A percentile compares a stretch with the other conserved stretches of the same genome.
Evolutionary conservation across 2,888 invertebrate species (phyloP).

Genomic region (Leptinotarsa tumamoca): DNA sequence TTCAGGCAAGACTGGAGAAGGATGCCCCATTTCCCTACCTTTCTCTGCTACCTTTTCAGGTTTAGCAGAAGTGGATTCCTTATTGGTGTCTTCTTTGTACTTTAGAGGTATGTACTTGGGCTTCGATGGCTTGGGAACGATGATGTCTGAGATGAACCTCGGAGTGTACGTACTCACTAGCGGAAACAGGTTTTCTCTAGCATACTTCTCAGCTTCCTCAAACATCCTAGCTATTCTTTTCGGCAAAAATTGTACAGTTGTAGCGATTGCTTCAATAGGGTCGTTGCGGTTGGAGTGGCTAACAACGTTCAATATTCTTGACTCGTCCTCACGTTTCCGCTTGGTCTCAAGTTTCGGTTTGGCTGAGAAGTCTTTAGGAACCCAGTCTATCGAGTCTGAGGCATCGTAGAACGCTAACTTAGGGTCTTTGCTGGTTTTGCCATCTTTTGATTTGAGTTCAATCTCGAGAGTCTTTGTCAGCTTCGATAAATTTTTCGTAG

Average conservation of each 20-base stretch:
- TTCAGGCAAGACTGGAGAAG: conserved; percentile 31
- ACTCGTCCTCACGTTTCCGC: conserved; percentile 63
- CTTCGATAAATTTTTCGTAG: conserved; percentile 41
- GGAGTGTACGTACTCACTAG: conserved; percentile 85
- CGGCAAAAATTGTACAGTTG: conserved; percentile 84
- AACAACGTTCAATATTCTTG: conserved; percentile 39
- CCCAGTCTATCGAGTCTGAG: conserved; percentile 54
- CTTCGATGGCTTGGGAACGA: conserved; percentile 54
- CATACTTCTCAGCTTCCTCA: conserved; percentile 85
- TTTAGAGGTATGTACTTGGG: conserved; percentile 62
- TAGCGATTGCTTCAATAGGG: conserved; percentile 61
- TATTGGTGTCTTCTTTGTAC: conserved; percentile 56
- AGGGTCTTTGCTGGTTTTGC: conserved; percentile 53
- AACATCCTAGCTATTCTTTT: conserved; percentile 82
- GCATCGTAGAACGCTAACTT: conserved; percentile 55
- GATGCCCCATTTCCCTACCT: conserved; percentile 41
- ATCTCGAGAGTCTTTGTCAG: conserved; percentile 6
- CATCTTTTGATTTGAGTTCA: neutral
- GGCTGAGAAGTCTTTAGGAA: conserved; percentile 48
- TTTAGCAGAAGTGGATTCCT: conserved; percentile 23
- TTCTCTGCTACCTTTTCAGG: conserved; percentile 9
- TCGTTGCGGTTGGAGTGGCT: conserved; percentile 50
- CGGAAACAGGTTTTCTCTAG: conserved; percentile 81
- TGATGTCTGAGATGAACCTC: conserved; percentile 69
- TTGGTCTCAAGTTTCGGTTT: conserved; percentile 51